These are phyloP conservation scores for Daubentonia madagascariensis DNA, from an alignment of 2,113 vertebrate species.

Conservation along the genomic window DNA sequence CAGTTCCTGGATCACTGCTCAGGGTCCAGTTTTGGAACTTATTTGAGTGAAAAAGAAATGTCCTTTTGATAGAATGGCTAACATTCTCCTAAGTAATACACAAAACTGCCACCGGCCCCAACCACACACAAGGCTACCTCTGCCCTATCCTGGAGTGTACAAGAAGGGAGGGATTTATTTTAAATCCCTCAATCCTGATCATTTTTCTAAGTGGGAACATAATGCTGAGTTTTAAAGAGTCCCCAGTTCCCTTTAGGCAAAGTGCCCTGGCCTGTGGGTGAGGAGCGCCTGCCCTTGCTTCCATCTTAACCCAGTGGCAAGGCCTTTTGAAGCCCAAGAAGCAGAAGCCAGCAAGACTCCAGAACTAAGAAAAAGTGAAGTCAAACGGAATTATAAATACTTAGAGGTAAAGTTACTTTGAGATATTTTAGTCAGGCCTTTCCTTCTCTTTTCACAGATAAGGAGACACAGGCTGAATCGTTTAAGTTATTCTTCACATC, in stretches of 20 bases:
- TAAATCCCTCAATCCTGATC: not conserved
- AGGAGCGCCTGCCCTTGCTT: slow-evolving; percentile 80
- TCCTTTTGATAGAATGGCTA: not conserved
- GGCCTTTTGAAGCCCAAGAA: not conserved
- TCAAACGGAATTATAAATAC: not conserved
- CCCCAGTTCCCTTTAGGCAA: too few relatives aligned
- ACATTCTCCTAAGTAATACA: too few relatives aligned
- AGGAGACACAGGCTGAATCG: not conserved
- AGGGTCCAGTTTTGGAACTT: not conserved
- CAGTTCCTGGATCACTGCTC: not conserved
- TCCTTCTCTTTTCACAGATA: not conserved
- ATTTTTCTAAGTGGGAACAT: not conserved
- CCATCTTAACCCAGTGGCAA: not conserved
- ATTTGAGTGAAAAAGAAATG: not conserved
- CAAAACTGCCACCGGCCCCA: not conserved
- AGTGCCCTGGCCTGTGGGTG: slow-evolving; percentile 85
- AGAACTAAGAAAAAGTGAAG: accelerated
- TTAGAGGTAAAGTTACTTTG: too few relatives aligned
- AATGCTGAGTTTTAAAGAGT: not conserved
- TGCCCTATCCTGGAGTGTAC: not conserved
- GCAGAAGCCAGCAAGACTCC: not conserved
- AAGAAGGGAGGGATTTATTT: accelerated
- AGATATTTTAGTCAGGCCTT: not conserved
- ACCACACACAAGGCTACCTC: not conserved
- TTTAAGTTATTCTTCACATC: not conserved